Evolutionary conservation across 2,113 vertebrate species (phyloP).

Genomic region (Mastomys coucha): DNA sequence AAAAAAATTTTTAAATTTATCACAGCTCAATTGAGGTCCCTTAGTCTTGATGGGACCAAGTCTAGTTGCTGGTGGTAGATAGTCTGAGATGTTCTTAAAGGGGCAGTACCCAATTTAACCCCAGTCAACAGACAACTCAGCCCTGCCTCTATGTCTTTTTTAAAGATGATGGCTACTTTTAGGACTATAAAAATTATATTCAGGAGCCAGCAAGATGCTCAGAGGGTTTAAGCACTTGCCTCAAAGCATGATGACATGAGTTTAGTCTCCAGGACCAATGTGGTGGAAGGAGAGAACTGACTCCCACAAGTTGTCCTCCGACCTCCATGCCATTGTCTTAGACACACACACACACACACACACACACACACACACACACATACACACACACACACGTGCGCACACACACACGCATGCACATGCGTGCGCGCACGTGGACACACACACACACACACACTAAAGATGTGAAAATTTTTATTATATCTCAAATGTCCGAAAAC

Average conservation of each 20-base stretch:
- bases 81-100: background rate
- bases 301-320: background rate
- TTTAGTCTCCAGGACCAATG: background rate
- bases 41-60: background rate
- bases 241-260: background rate
- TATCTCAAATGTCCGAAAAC: slow-evolving; percentile 11
- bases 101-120: too few species aligned
- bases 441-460: background rate
- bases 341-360: background rate
- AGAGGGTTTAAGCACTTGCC: background rate
- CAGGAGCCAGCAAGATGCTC: background rate
- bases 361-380: background rate
- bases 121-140: too few species aligned
- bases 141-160: background rate
- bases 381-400: background rate
- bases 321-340: background rate
- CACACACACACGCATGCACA: background rate
- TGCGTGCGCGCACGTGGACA: too few species aligned
- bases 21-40: background rate
- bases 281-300: background rate
- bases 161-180: background rate
- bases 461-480: background rate
- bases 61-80: background rate
- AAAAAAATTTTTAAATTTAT: slow-evolving; percentile 17
- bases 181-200: background rate